These are phyloP conservation scores for Ictinia mississippiensis DNA, from an alignment of 2,797 vertebrate genomes.

Conservation along the genomic window DNA sequence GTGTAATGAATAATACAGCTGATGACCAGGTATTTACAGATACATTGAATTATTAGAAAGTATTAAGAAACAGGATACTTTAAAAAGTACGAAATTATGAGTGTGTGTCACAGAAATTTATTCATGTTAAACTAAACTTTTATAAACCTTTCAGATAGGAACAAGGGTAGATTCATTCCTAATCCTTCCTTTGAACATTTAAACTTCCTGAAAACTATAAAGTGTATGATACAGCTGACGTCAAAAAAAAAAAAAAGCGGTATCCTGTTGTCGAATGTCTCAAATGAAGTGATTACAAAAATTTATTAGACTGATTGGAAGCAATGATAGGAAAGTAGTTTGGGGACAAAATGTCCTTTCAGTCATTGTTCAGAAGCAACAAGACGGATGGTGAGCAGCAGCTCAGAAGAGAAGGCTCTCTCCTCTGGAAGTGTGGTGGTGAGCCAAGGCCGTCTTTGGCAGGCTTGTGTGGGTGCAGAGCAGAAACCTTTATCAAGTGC, in stretches of 20 bases:
- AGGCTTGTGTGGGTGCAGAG: fast-evolving
- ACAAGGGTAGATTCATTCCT: background rate
- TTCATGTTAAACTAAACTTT: background rate
- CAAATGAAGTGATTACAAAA: background rate
- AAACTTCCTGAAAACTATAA: background rate
- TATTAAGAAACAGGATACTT: background rate
- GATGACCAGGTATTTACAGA: background rate
- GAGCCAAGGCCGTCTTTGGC: background rate
- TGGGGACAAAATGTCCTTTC: background rate
- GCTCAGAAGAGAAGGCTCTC: background rate
- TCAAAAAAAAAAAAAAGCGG: fast-evolving
- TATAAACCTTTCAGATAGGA: background rate
- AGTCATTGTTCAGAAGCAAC: background rate
- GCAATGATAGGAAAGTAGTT: background rate
- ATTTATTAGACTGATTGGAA: background rate
- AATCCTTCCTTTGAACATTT: background rate
- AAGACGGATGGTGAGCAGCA: background rate
- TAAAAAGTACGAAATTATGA: background rate
- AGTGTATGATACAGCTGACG: fast-evolving
- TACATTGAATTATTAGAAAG: background rate
- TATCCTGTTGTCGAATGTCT: background rate
- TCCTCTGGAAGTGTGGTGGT: background rate
- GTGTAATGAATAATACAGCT: background rate
- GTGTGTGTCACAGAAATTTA: background rate
- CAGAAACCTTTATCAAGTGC: background rate